Base-by-base conservation (phyloP, 2,888 invertebrate genomes). In the Holacanthella duospinosa region DNA sequence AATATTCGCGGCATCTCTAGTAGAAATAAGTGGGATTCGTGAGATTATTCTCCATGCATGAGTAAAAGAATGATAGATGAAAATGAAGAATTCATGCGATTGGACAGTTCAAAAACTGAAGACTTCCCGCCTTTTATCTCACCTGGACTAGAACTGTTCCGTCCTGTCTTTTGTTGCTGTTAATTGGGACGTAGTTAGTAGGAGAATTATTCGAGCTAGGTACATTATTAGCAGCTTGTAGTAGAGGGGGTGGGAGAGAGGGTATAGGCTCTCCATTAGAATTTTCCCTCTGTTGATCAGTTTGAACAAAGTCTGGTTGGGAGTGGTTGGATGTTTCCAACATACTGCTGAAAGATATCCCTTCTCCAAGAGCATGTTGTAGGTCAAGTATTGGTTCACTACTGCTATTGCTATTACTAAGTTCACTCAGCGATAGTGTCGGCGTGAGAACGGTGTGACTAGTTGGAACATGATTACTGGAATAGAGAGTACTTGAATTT, bases 131-230 rank as follows among this genome's bases (percentile, higher is more conserved):
- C n/a, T n/a, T n/a, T n/a, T n/a, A n/a, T 64, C 71, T 71, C 71
- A 71, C 71, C 71, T 71, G 72, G 57, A 69, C 66, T 62, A 70
- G 66, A 63, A 71, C 63, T 55, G 9, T 16, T 36, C 36, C 36
- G 6, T 36, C 36, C 16, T 6, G 6, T 36, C 36, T 6, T 36
- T 36, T 36, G 36, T 36, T 6, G 6, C 9, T 9, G 16, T 9
- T 6, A 16, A 16, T 9, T 9, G 16, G 16, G 16, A 6, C 16
- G 6, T 36, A 16, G 16, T 36, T 36, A 36, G 36, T 36, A 36
- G 36, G 36, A 36, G 36, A 16, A 16, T 6, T 16, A 36, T 36
- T 6, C 9, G 36, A 6, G n/a, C n/a, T n/a, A n/a, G n/a, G n/a
- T n/a, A n/a, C n/a, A n/a, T n/a, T n/a, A n/a, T n/a, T n/a, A 9